A percentile compares a stretch with the other conserved stretches of the same genome.
Evolutionary conservation across 2,888 invertebrate species (phyloP).

Genomic region (Pardosa pseudoannulata): DNA sequence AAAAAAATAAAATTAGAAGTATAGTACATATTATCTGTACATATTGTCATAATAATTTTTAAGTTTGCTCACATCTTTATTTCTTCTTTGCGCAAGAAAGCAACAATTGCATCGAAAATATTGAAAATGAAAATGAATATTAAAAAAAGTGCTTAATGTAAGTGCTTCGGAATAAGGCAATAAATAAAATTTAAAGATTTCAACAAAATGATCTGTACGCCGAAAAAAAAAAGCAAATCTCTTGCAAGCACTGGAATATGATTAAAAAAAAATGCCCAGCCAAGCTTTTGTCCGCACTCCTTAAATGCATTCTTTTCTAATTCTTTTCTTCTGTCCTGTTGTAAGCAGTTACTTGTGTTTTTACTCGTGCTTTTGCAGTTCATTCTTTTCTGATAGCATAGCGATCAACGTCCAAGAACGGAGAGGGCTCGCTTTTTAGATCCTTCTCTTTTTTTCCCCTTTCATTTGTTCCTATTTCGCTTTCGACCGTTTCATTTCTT

Average conservation of each 20-base stretch:
- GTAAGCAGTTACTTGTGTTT: slow-evolving; percentile 50
- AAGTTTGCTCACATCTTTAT: too few species aligned
- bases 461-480: slow-evolving; percentile 52
- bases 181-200: background rate
- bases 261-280: background rate
- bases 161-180: background rate
- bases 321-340: slow-evolving; percentile 24
- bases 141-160: background rate
- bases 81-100: too few species aligned
- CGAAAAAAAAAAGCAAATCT: background rate
- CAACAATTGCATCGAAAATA: too few species aligned
- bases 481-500: slow-evolving; percentile 66
- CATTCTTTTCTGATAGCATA: slow-evolving; percentile 18
- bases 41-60: too few species aligned
- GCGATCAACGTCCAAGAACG: slow-evolving; percentile 15
- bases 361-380: slow-evolving; percentile 21
- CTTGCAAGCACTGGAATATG: background rate
- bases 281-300: background rate
- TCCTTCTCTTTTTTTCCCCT: slow-evolving; percentile 10
- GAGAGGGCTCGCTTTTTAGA: background rate
- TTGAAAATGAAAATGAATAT: too few species aligned
- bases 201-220: background rate
- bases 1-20: too few species aligned
- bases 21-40: too few species aligned
- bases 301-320: slow-evolving; percentile 20